These are phyloP conservation scores for Corythucha ciliata DNA, from an alignment of 2,888 invertebrate genomes.

Conservation along the genomic window DNA sequence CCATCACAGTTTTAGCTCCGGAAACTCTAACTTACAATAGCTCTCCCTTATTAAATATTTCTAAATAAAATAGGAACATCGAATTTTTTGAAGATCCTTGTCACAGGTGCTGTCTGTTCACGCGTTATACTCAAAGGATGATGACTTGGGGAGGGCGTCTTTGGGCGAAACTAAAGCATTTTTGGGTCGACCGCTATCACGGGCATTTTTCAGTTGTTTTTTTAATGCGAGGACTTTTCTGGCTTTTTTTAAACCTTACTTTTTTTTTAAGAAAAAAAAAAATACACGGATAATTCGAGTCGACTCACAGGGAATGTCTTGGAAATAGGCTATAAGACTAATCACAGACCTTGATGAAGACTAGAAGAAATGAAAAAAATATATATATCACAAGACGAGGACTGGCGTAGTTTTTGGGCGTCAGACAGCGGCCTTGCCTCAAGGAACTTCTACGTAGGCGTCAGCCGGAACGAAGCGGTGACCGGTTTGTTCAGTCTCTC, in stretches of 20 bases:
- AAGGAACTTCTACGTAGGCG: constrained; percentile 61
- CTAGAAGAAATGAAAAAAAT: too few relatives aligned
- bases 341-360: constrained; percentile 25
- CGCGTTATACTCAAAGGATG: too few relatives aligned
- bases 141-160: too few relatives aligned
- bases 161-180: too few relatives aligned
- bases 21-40: constrained; percentile 26
- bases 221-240: constrained; percentile 23
- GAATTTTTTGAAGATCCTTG: constrained; percentile 21
- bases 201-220: too few relatives aligned
- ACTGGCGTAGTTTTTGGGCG: neutral
- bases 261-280: constrained; percentile 20
- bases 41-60: constrained; percentile 21
- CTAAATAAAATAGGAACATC: constrained; percentile 31
- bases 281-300: constrained; percentile 21
- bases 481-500: constrained; percentile 76
- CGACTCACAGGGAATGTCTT: too few relatives aligned
- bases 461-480: constrained; percentile 85
- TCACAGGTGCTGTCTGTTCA: constrained; percentile 23
- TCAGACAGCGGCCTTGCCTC: neutral
- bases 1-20: constrained; percentile 35
- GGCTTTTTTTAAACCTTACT: constrained; percentile 22
- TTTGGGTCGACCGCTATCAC: too few relatives aligned
- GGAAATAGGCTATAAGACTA: constrained; percentile 23
- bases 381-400: neutral